Percentiles rank a stretch among this genome's conserved stretches.
Conservation (phyloP, 2,888 invertebrate genomes). For the Auanema sp. region DNA sequence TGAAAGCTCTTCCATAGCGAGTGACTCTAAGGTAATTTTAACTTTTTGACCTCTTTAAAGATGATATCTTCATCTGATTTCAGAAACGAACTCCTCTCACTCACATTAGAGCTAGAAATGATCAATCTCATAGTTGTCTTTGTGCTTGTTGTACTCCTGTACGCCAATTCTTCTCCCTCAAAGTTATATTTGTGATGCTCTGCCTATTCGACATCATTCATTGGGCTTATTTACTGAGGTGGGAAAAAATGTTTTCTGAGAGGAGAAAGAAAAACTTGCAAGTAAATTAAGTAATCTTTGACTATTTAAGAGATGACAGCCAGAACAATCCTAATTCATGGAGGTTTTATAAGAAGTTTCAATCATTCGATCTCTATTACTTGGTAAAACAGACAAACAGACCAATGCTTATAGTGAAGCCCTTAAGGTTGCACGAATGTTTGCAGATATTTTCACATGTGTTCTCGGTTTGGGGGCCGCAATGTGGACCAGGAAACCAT, state of each 20-base stretch:
- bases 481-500: constrained; percentile 51
- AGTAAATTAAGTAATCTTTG: not conserved
- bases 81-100: constrained; percentile 12
- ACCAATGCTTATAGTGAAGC: not conserved
- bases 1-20: not conserved
- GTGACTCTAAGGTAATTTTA: no score
- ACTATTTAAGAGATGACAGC: constrained; percentile 36
- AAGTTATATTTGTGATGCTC: constrained; percentile 39
- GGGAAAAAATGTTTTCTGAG: not conserved
- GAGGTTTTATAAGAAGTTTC: constrained; percentile 45
- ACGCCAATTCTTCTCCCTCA: constrained; percentile 25
- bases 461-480: constrained; percentile 52
- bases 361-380: constrained; percentile 43
- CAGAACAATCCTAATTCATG: constrained; percentile 43
- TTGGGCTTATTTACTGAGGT: constrained; percentile 51
- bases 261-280: not conserved
- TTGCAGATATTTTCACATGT: constrained; percentile 52
- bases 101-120: constrained; percentile 5
- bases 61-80: no score
- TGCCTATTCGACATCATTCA: constrained; percentile 50
- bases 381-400: constrained; percentile 19
- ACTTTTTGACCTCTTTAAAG: no score
- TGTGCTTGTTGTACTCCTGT: constrained; percentile 22
- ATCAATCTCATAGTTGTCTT: not conserved
- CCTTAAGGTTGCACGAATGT: constrained; percentile 44